A percentile compares a stretch with the other conserved stretches of the same genome.
phyloP scores from a whole-genome alignment of 2,888 invertebrate genomes.

The Pediacus dermestoides region DNA sequence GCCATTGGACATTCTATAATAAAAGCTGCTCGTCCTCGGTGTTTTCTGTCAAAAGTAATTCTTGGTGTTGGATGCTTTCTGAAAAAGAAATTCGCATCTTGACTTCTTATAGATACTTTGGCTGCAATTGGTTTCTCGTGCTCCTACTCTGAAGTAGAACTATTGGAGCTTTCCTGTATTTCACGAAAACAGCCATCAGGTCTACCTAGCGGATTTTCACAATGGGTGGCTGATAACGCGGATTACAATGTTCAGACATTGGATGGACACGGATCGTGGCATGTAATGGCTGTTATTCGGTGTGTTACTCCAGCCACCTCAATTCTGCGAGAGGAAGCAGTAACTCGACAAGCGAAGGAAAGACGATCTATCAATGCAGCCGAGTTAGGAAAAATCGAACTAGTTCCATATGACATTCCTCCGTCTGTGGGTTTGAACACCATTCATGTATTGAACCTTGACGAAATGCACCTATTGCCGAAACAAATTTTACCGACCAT shows the following conservation, averaged over 20 bases:
- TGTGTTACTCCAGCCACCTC: constrained; percentile 14
- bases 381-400: constrained; percentile 4
- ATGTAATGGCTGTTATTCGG: constrained; percentile 23
- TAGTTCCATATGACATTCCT: constrained; percentile 1
- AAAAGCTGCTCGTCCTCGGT: constrained; percentile 20
- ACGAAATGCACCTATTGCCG: background rate
- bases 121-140: constrained; percentile 26
- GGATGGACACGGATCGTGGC: constrained; percentile 25
- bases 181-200: constrained; percentile 15
- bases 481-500: constrained; percentile 5
- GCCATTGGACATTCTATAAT: constrained; percentile 21
- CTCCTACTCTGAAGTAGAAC: constrained; percentile 26
- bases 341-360: constrained; percentile 7
- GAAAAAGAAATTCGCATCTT: constrained; percentile 29
- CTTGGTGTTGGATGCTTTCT: constrained; percentile 21
- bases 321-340: constrained; percentile 7
- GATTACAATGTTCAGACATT: constrained; percentile 24
- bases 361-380: constrained; percentile 3
- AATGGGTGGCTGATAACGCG: constrained; percentile 24
- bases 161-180: constrained; percentile 27
- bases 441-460: background rate
- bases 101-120: constrained; percentile 22
- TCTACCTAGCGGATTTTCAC: constrained; percentile 10
- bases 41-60: constrained; percentile 22
- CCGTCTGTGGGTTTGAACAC: background rate